phyloP scores from a whole-genome alignment of 2,113 vertebrate genomes.

The Amblyornis subalaris region DNA sequence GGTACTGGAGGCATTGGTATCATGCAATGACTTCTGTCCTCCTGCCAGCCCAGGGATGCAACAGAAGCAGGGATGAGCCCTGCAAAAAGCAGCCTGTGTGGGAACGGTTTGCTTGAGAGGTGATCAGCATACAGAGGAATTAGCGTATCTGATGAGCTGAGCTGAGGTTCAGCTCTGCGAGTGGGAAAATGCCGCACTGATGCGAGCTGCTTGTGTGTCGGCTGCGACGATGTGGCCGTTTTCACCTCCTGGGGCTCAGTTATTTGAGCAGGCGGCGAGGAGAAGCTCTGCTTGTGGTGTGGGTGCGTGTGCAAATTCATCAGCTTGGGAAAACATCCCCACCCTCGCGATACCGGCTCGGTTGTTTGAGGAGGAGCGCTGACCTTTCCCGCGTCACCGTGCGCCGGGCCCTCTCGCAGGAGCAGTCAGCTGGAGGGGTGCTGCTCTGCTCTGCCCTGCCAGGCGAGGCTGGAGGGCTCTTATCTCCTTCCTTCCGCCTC shows the following conservation, averaged over 20 bases:
- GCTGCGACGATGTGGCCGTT: background rate
- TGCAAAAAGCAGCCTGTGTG: background rate
- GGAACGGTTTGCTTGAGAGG: background rate
- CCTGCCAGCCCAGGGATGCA: background rate
- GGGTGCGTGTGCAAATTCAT: background rate
- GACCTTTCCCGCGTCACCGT: fast-evolving
- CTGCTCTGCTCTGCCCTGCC: background rate
- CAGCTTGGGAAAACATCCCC: background rate
- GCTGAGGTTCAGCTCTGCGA: background rate
- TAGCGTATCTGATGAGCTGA: background rate
- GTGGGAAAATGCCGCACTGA: background rate
- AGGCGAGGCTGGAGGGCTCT: slow-evolving; percentile 25
- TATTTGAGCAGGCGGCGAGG: background rate
- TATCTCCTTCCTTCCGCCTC: slow-evolving; percentile 2
- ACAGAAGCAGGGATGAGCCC: background rate
- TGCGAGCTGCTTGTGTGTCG: background rate
- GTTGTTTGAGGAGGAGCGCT: background rate
- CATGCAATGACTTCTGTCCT: background rate
- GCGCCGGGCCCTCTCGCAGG: fast-evolving
- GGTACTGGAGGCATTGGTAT: background rate
- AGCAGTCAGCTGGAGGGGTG: background rate
- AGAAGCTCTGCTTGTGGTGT: background rate
- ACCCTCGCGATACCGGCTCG: fast-evolving
- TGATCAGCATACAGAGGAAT: background rate
- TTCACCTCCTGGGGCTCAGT: background rate